Percentiles rank a stretch among this genome's conserved stretches.
Conservation (phyloP, 64 coral and sea anemone genomes). For the Montipora sp. region DNA sequence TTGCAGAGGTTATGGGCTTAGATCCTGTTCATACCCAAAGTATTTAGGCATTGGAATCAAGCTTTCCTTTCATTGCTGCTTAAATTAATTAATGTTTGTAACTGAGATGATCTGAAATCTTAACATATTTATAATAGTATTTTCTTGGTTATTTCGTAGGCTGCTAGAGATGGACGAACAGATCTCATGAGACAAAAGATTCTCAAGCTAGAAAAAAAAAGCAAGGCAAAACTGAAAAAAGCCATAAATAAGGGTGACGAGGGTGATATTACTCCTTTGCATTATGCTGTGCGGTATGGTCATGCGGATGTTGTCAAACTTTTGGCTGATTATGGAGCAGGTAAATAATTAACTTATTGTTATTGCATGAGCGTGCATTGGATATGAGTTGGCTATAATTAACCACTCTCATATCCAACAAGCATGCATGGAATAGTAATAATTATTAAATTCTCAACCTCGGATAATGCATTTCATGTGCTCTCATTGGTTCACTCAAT, state of each 20-base stretch:
- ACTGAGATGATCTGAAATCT: not conserved
- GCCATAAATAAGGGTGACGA: constrained; percentile 82
- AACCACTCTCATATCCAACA: too few species aligned
- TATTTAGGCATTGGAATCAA: too few species aligned
- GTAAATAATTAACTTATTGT: constrained; percentile 44
- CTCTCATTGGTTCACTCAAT: too few species aligned
- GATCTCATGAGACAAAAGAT: constrained; percentile 83
- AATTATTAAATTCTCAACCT: too few species aligned
- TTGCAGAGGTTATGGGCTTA: too few species aligned
- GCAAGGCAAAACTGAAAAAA: constrained; percentile 14
- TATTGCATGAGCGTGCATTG: not conserved
- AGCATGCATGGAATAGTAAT: too few species aligned
- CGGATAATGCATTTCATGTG: too few species aligned
- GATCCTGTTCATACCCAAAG: too few species aligned
- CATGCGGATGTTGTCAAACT: constrained; percentile 88
- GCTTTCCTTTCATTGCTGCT: too few species aligned
- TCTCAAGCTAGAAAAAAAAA: constrained; percentile 46
- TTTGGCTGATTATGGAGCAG: constrained; percentile 75
- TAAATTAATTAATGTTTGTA: too few species aligned
- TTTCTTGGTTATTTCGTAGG: constrained; percentile 50
- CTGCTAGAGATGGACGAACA: constrained; percentile 92
- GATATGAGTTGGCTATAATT: too few species aligned
- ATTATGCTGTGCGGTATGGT: constrained; percentile 97
- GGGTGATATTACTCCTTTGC: constrained; percentile 75
- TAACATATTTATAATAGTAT: not conserved